Evolutionary conservation across 1,140 invertebrate genomes (phyloP).

Genomic region (Papilio polyxenes): DNA sequence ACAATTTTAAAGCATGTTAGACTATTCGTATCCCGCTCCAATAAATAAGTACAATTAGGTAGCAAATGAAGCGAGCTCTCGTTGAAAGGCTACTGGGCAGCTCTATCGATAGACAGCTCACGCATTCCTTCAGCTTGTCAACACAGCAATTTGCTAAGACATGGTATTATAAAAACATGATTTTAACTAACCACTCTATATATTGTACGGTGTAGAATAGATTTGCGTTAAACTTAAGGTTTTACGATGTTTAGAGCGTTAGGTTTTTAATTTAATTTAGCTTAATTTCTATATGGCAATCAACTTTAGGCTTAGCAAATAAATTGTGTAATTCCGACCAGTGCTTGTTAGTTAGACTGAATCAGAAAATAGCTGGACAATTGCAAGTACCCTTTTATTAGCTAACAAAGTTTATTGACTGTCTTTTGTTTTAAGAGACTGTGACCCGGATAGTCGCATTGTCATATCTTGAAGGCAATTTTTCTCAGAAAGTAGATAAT

Average conservation of each 20-base stretch:
- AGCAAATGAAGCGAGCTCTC: not conserved
- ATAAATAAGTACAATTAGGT: slow-evolving; percentile 9
- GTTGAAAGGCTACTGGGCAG: slow-evolving; percentile 12
- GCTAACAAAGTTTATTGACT: not conserved
- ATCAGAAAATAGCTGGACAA: not conserved
- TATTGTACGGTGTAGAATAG: not conserved
- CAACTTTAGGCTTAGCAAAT: not conserved
- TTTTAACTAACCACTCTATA: not conserved
- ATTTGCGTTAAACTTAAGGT: not conserved
- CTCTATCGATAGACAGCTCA: not conserved
- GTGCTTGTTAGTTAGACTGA: not conserved
- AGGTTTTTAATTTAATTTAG: not conserved
- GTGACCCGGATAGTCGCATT: slow-evolving; percentile 28
- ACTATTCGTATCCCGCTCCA: not conserved
- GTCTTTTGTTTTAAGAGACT: slow-evolving; percentile 29
- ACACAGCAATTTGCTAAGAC: slow-evolving; percentile 13
- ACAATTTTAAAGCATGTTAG: not conserved
- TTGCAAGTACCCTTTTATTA: not conserved
- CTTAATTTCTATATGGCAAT: not conserved
- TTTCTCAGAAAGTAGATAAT: slow-evolving; percentile 32
- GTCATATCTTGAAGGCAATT: slow-evolving; percentile 33
- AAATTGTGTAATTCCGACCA: not conserved
- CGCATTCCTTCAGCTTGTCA: slow-evolving; percentile 10
- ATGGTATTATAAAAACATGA: not conserved
- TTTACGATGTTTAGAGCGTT: not conserved